phyloP scores from a whole-genome alignment of 2,888 invertebrate species.

The Andrena haemorrhoa region DNA sequence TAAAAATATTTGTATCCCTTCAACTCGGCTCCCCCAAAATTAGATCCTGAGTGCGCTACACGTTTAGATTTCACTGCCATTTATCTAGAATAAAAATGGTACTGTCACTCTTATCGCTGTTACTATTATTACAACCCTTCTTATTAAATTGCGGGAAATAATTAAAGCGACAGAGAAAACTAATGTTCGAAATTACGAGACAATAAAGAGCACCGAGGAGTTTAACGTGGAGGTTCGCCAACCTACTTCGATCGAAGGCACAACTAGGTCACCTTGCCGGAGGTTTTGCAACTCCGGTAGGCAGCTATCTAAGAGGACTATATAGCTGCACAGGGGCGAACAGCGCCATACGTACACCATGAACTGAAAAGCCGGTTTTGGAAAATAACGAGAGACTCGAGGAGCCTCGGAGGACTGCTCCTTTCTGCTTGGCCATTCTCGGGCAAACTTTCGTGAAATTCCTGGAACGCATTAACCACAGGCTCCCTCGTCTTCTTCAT shows the following conservation, averaged over 20 bases:
- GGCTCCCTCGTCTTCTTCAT: conserved; percentile 4
- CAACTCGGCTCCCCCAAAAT: no score
- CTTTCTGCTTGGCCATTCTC: conserved; percentile 44
- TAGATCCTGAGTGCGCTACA: no score
- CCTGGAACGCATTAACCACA: conserved; percentile 70
- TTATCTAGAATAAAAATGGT: neutral
- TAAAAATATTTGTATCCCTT: no score
- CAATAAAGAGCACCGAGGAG: conserved; percentile 19
- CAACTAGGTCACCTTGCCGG: conserved; percentile 81
- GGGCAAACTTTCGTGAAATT: conserved; percentile 62
- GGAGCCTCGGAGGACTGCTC: conserved; percentile 11
- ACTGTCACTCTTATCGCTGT: neutral
- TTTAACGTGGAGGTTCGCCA: conserved; percentile 50
- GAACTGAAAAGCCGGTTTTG: conserved; percentile 80
- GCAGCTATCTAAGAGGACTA: conserved; percentile 63
- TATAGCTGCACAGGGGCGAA: conserved; percentile 23
- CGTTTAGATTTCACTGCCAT: neutral
- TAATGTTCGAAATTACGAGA: neutral
- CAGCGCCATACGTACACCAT: conserved; percentile 3
- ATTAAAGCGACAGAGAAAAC: neutral
- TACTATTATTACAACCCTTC: no score
- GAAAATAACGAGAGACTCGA: conserved; percentile 69
- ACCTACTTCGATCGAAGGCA: conserved; percentile 69
- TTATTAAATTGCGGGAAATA: neutral
- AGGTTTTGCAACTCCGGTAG: conserved; percentile 75